phyloP scores from a whole-genome alignment of 2,797 vertebrate species.

The Peromyscus attwateri region DNA sequence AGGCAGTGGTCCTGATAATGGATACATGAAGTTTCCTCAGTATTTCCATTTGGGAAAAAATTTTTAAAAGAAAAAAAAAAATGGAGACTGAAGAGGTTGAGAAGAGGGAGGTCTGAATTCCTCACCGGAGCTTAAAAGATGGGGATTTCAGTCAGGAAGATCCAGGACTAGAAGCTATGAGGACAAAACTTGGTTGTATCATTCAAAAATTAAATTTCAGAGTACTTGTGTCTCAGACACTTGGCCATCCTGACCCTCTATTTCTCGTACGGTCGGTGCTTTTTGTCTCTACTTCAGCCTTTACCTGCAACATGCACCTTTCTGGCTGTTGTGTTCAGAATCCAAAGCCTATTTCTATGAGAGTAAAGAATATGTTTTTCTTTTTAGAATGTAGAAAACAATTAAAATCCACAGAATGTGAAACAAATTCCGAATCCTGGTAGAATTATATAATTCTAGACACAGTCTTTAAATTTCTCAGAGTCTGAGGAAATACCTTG shows the following conservation, averaged over 20 bases:
- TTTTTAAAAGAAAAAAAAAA: neutral
- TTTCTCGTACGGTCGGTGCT: neutral
- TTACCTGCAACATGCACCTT: neutral
- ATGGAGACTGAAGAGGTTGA: neutral
- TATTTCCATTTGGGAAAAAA: neutral
- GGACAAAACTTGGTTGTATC: neutral
- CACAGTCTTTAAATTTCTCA: neutral
- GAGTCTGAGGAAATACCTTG: neutral
- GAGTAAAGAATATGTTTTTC: conserved; percentile 3
- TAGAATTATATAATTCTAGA: conserved; percentile 18
- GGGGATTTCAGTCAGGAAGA: neutral
- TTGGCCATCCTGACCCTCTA: neutral
- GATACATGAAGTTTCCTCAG: neutral
- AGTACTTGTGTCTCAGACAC: neutral
- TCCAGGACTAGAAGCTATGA: neutral
- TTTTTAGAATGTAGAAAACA: conserved; percentile 50
- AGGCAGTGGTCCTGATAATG: neutral
- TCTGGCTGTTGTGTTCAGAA: neutral
- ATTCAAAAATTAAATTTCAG: neutral
- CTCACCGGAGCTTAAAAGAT: neutral
- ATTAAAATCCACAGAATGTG: neutral
- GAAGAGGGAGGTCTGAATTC: neutral
- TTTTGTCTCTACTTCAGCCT: neutral
- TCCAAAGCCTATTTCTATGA: conserved; percentile 9
- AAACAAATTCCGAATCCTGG: neutral